A percentile compares a stretch with the other conserved stretches of the same genome.
Conservation (phyloP, 2,888 invertebrate genomes). For the Drosophila basisetae region DNA sequence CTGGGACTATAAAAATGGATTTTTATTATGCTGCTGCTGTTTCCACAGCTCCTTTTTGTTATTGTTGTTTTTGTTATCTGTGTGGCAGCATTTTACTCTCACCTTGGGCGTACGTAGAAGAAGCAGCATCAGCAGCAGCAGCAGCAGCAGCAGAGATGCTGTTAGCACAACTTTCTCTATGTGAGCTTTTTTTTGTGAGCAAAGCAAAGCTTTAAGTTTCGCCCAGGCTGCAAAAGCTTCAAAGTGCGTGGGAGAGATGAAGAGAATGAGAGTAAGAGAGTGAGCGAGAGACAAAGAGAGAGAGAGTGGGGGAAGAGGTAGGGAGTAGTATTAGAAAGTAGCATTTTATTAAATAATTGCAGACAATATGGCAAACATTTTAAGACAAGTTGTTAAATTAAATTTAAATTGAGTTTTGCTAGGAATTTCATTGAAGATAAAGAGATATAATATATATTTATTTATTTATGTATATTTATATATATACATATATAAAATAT, state of each 20-base stretch:
- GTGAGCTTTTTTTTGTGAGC: constrained; percentile 5
- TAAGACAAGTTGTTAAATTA: background rate
- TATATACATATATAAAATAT: background rate
- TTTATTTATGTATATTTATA: accelerated
- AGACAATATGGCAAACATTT: background rate
- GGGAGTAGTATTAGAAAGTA: constrained; percentile 11
- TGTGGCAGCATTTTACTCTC: constrained; percentile 63
- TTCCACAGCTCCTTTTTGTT: constrained; percentile 22
- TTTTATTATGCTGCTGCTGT: constrained; percentile 69
- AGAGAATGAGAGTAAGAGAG: background rate
- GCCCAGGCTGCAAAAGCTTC: constrained; percentile 26
- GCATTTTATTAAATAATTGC: constrained; percentile 9
- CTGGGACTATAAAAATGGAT: constrained; percentile 79
- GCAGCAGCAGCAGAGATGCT: constrained; percentile 27
- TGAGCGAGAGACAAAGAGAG: background rate
- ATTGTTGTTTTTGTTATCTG: constrained; percentile 59
- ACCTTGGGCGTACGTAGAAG: constrained; percentile 55
- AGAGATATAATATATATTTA: background rate
- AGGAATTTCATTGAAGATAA: background rate
- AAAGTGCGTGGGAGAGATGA: constrained; percentile 6
- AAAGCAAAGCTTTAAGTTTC: constrained; percentile 41
- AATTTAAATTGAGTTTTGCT: background rate
- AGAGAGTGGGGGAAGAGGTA: too few species aligned
- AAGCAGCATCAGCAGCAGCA: background rate
- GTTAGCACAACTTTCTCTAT: constrained; percentile 50